phyloP scores from a whole-genome alignment of 2,113 vertebrate species.

The Bombycilla garrulus region DNA sequence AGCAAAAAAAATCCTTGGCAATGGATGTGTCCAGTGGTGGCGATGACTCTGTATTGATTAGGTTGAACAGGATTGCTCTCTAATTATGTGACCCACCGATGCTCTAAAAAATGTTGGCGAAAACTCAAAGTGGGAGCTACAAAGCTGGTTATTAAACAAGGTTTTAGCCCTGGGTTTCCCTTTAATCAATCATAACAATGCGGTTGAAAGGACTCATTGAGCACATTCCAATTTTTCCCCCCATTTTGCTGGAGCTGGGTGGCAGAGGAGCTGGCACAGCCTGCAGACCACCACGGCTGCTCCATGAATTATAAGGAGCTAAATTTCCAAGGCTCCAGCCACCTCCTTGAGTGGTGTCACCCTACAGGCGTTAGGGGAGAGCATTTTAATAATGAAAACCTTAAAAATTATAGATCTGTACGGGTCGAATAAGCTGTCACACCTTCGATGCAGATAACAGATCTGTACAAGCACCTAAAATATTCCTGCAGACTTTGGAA shows the following conservation, averaged over 20 bases:
- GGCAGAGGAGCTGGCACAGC: not conserved
- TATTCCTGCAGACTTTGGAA: constrained; percentile 59
- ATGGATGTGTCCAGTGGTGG: not conserved
- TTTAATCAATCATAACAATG: constrained; percentile 36
- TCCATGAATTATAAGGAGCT: not conserved
- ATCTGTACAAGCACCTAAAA: constrained; percentile 61
- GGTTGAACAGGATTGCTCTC: constrained; percentile 63
- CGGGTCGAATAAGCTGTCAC: constrained; percentile 30
- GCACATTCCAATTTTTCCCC: not conserved
- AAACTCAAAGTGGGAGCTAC: constrained; percentile 10
- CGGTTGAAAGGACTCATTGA: not conserved
- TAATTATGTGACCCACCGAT: constrained; percentile 63
- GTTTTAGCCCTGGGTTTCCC: constrained; percentile 1
- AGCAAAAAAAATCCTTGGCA: constrained; percentile 15
- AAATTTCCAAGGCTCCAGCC: not conserved
- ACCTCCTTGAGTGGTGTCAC: not conserved
- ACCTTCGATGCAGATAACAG: constrained; percentile 50
- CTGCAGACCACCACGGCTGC: not conserved
- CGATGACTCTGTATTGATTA: constrained; percentile 69
- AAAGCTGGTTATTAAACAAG: not conserved
- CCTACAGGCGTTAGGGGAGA: not conserved
- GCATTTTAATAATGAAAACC: constrained; percentile 12
- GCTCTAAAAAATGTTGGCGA: constrained; percentile 26
- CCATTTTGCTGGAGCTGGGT: not conserved
- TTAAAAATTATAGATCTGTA: not conserved